phyloP scores from a whole-genome alignment of 2,888 invertebrate genomes.

The Plusia festucae region DNA sequence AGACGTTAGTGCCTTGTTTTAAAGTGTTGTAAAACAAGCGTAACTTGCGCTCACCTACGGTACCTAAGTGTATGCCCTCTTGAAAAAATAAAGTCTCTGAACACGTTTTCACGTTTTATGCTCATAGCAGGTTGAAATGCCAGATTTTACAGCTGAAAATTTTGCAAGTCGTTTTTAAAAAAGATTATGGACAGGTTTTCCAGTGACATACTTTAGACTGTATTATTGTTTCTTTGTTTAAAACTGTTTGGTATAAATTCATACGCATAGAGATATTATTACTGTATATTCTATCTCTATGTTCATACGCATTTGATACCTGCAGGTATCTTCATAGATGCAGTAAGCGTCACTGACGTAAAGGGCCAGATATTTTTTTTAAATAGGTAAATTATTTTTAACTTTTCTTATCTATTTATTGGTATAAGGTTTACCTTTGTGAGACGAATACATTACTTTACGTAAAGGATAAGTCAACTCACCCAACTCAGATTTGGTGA shows the following conservation, averaged over 20 bases:
- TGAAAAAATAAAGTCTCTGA: constrained; percentile 74
- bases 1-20: constrained; percentile 85
- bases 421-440: too few species aligned
- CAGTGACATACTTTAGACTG: neutral
- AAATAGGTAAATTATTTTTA: too few species aligned
- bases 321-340: too few species aligned
- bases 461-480: too few species aligned
- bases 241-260: neutral
- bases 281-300: too few species aligned
- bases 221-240: neutral
- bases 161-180: constrained; percentile 8
- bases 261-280: too few species aligned
- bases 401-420: too few species aligned
- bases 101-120: constrained; percentile 62
- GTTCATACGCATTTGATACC: too few species aligned
- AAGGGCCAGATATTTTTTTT: too few species aligned
- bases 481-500: too few species aligned
- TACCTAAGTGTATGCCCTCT: constrained; percentile 68
- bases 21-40: constrained; percentile 88
- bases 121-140: constrained; percentile 49
- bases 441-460: too few species aligned
- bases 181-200: neutral
- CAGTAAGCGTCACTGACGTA: too few species aligned
- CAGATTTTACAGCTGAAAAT: constrained; percentile 29
- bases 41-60: constrained; percentile 69